Evolutionary conservation across 2,113 vertebrate genomes (phyloP).

Genomic region (Mandrillus leucophaeus): DNA sequence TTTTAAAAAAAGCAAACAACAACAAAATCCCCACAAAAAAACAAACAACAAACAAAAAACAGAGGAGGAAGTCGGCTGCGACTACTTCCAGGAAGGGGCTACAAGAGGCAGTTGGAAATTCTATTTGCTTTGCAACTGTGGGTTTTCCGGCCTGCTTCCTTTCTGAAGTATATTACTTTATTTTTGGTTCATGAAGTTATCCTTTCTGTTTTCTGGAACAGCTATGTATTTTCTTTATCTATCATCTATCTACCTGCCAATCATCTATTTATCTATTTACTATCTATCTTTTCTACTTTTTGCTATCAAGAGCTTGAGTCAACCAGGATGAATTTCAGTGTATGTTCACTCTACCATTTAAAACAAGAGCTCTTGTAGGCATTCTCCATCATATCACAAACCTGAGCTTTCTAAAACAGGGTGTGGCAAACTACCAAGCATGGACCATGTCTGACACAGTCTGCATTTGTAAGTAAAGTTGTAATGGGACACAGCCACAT

Average conservation of each 20-base stretch:
- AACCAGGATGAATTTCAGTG: neutral
- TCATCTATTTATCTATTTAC: neutral
- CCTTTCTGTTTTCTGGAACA: neutral
- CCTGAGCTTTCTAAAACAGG: neutral
- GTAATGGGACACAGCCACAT: no score
- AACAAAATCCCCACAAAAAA: no score
- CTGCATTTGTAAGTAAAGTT: neutral
- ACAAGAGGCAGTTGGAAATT: neutral
- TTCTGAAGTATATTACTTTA: neutral
- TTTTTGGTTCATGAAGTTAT: neutral
- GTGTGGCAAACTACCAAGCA: neutral
- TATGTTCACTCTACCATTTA: neutral
- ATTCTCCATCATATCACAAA: neutral
- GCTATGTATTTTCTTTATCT: neutral
- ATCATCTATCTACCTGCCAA: accelerated
- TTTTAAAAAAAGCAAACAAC: neutral
- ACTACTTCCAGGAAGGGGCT: neutral
- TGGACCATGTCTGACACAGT: neutral
- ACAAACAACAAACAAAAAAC: no score
- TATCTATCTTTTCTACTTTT: neutral
- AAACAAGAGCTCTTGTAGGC: neutral
- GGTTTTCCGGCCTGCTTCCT: neutral
- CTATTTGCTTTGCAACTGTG: neutral
- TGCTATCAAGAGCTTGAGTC: no score
- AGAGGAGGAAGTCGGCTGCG: neutral